Evolutionary conservation across 64 coral and sea anemone species (phyloP).

Genomic region (Orbicella faveolata): DNA sequence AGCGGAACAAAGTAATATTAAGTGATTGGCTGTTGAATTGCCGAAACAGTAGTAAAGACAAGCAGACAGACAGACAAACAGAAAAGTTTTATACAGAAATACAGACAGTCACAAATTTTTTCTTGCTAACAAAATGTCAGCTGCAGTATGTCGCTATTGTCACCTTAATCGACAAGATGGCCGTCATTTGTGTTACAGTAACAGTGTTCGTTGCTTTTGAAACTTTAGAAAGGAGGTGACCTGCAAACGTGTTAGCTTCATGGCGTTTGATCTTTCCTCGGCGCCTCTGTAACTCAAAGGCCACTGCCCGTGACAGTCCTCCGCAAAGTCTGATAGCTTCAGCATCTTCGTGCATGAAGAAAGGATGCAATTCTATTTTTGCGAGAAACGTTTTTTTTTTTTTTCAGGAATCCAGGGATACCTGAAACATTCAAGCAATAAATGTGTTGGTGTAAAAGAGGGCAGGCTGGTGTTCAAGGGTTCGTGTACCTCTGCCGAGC

Average conservation of each 20-base stretch:
- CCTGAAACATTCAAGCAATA: slow-evolving; percentile 57
- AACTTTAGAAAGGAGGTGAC: too few relatives aligned
- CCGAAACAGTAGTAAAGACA: not conserved
- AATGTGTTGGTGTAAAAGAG: slow-evolving; percentile 31
- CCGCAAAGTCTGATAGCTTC: not conserved
- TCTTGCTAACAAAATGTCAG: too few relatives aligned
- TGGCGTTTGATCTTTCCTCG: not conserved
- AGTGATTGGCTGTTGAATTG: too few relatives aligned
- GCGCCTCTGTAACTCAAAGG: not conserved
- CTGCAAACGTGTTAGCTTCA: not conserved
- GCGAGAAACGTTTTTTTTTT: not conserved
- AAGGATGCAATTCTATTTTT: not conserved
- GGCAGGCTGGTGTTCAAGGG: slow-evolving; percentile 13
- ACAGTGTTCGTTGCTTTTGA: too few relatives aligned
- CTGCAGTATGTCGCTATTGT: too few relatives aligned
- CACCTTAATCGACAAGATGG: too few relatives aligned
- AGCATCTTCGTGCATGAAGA: not conserved
- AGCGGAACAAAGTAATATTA: too few relatives aligned
- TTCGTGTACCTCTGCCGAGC: slow-evolving; percentile 36
- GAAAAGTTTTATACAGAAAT: not conserved
- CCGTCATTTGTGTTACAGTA: too few relatives aligned
- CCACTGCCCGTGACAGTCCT: not conserved
- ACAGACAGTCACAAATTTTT: too few relatives aligned
- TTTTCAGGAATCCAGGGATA: slow-evolving; percentile 34
- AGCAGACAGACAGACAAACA: not conserved